Evolutionary conservation across 2,113 vertebrate species (phyloP), one percentile per base, ranked within the genome.

Genomic region (Melierax canorus): DNA sequence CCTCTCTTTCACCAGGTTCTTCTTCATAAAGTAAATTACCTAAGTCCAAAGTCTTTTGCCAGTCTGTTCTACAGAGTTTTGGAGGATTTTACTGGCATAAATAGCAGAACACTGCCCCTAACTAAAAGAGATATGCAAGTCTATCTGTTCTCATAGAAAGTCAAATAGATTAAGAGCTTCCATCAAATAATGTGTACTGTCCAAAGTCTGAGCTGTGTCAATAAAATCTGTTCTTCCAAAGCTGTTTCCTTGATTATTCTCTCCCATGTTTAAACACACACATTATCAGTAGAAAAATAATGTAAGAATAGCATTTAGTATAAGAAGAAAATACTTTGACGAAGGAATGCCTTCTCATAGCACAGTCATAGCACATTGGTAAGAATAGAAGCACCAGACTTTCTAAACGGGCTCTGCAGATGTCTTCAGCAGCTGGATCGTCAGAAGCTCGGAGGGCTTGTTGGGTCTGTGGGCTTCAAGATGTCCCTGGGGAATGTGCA

Each of bases 311-410:
- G 8, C 1, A 15, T 21, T 71, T 41, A 51, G 19, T 22, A 15
- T 38, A 58, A 60, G 73, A 83, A 75, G 26, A 89, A 89, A 87
- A 72, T 67, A n/a, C 20, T 79, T 64, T 45, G 4, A 13, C 10
- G 19, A 59, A 74, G 29, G 19, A 41, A 59, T 67, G 67, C 4
- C 10, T 62, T 86, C 26, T n/a, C 59, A 12, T 59, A 43, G 12
- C 17, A 56, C 1, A 0, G 10, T 39, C 36, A 12, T n/a, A 56
- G 7, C 14, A 41, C 8, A 38, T 29, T 34, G 13, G 2, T 18
- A 55, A 74, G 87, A 92, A 79, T 5, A 66, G 20, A 15, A 80
- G 26, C 18, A 53, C 21, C 22, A 23, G 22, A n/a, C 2, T 30
- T 88, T 69, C 27, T 21, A 16, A 69, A 66, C 0, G 0, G 38